Percentiles rank a stretch among this genome's conserved stretches.
These are phyloP conservation scores for Lichenostomus cassidix DNA, from an alignment of 2,113 vertebrate genomes.

Conservation along the genomic window DNA sequence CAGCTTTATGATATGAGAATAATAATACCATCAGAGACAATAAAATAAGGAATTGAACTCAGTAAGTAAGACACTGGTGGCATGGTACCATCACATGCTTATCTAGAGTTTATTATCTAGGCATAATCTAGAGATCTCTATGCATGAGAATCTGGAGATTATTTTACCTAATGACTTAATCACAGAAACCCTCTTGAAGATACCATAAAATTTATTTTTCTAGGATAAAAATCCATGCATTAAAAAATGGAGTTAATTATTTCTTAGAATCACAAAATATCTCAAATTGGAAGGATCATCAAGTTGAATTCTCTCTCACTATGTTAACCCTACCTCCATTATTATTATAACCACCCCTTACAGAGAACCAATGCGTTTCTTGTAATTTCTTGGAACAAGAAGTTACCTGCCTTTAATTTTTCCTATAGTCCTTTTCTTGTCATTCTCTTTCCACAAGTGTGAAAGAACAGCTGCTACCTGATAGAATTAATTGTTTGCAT, in stretches of 20 bases:
- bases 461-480: constrained; percentile 48
- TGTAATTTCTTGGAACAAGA: neutral
- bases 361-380: neutral
- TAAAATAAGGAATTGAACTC: neutral
- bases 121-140: no score
- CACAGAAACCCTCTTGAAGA: accelerated
- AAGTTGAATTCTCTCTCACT: neutral
- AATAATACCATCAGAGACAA: neutral
- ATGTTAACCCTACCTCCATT: neutral
- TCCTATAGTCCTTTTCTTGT: neutral
- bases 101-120: no score
- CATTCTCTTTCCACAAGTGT: neutral
- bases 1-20: neutral
- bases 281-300: neutral
- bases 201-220: neutral
- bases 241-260: neutral
- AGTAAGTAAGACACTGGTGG: neutral
- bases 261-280: neutral
- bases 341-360: neutral
- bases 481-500: constrained; percentile 70
- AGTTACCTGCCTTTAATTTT: neutral
- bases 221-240: neutral
- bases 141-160: neutral
- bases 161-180: neutral
- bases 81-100: neutral